Percentiles rank a stretch among this genome's conserved stretches.
These are phyloP conservation scores for Eurois occulta DNA, from an alignment of 2,888 invertebrate species.

Conservation along the genomic window DNA sequence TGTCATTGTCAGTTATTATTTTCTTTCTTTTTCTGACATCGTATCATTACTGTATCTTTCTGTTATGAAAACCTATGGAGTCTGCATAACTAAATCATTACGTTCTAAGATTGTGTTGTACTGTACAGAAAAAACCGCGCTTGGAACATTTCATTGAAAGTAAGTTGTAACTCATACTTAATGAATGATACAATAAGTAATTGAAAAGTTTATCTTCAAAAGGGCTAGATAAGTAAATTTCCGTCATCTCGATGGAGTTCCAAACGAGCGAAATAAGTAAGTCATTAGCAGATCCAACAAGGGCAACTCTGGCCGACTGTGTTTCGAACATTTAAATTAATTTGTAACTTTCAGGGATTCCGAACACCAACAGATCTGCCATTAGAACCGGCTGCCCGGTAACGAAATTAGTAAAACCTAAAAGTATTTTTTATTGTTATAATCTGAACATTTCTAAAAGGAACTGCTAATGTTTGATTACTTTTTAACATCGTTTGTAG, in stretches of 20 bases:
- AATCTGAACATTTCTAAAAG: conserved; percentile 69
- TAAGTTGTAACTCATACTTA: conserved; percentile 6
- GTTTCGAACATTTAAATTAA: conserved; percentile 83
- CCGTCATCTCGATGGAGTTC: conserved; percentile 70
- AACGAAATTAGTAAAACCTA: conserved; percentile 74
- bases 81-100: not conserved
- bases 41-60: not conserved
- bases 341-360: conserved; percentile 81
- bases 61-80: not conserved
- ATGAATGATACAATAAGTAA: conserved; percentile 24
- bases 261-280: conserved; percentile 79
- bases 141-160: conserved; percentile 2
- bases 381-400: conserved; percentile 73
- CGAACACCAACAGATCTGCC: conserved; percentile 75
- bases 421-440: conserved; percentile 50
- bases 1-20: not conserved
- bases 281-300: conserved; percentile 76
- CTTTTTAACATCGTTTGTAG: conserved; percentile 15
- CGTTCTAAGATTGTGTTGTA: not conserved
- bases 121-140: not conserved
- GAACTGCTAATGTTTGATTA: conserved; percentile 17
- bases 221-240: conserved; percentile 67
- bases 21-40: not conserved
- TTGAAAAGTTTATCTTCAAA: conserved; percentile 37
- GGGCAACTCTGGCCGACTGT: conserved; percentile 64